Conservation (phyloP, 37 sponge, comb jelly and placozoan genomes). For the Amphimedon queenslandica region DNA sequence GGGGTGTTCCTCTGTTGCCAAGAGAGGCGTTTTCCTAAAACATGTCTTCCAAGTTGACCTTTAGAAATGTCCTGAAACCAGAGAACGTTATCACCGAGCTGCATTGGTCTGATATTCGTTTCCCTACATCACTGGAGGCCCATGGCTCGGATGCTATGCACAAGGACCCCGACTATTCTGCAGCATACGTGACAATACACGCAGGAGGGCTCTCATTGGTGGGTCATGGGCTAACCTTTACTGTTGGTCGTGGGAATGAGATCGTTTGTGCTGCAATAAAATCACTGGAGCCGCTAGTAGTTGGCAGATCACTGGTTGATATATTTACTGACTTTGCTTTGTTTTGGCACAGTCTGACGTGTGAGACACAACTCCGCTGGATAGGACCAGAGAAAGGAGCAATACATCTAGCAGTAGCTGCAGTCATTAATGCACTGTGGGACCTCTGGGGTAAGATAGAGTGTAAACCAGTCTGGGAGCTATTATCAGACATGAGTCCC, state of each 20-base stretch:
- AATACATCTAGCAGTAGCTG: constrained; percentile 78
- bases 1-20: too few species aligned
- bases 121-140: constrained; percentile 76
- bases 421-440: constrained; percentile 84
- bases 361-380: constrained; percentile 86
- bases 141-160: constrained; percentile 93
- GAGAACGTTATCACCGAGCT: constrained; percentile 1
- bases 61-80: not conserved
- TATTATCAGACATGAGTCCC: constrained; percentile 60
- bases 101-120: constrained; percentile 54
- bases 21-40: too few species aligned
- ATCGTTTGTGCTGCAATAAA: constrained; percentile 62
- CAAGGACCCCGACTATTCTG: constrained; percentile 92
- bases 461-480: constrained; percentile 75
- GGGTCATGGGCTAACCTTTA: constrained; percentile 88
- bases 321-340: constrained; percentile 65
- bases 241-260: constrained; percentile 85
- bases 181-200: constrained; percentile 77
- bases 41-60: too few species aligned
- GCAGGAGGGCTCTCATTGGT: constrained; percentile 25
- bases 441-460: constrained; percentile 89
- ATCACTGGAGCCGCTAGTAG: constrained; percentile 35
- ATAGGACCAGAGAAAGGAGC: constrained; percentile 89
- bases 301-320: constrained; percentile 42
- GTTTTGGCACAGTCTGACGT: constrained; percentile 73